These are phyloP conservation scores for Botia kubotai DNA, from an alignment of 2,797 vertebrate species.

Conservation along the genomic window DNA sequence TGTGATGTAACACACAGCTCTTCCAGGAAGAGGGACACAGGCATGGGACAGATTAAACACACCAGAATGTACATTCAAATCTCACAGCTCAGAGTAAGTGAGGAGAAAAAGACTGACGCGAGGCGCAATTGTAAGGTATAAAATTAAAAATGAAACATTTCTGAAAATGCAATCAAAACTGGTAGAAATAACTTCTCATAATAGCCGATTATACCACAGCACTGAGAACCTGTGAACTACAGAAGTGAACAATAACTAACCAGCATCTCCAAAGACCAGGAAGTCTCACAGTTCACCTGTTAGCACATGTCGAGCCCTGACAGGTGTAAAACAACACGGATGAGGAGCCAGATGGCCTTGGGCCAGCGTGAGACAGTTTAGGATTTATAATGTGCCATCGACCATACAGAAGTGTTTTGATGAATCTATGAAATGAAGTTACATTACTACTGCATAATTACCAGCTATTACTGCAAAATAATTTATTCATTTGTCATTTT, in stretches of 20 bases:
- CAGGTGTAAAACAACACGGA: neutral
- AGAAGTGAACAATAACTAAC: neutral
- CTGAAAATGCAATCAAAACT: neutral
- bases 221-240: neutral
- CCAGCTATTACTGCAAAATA: too few species aligned
- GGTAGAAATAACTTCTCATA: neutral
- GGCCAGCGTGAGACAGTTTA: neutral
- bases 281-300: neutral
- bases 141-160: neutral
- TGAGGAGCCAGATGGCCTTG: neutral
- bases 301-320: neutral
- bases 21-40: slow-evolving; percentile 39
- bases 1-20: slow-evolving; percentile 40
- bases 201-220: neutral
- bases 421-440: too few species aligned
- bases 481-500: too few species aligned
- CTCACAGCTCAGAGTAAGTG: slow-evolving; percentile 11
- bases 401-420: too few species aligned
- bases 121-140: too few species aligned
- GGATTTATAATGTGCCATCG: neutral
- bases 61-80: slow-evolving; percentile 29
- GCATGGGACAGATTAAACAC: slow-evolving; percentile 36
- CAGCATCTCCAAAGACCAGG: too few species aligned
- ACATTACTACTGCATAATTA: too few species aligned
- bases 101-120: slow-evolving; percentile 28